Conservation (phyloP, 2,113 vertebrate species). For the Oxygymnocypris stewartii region DNA sequence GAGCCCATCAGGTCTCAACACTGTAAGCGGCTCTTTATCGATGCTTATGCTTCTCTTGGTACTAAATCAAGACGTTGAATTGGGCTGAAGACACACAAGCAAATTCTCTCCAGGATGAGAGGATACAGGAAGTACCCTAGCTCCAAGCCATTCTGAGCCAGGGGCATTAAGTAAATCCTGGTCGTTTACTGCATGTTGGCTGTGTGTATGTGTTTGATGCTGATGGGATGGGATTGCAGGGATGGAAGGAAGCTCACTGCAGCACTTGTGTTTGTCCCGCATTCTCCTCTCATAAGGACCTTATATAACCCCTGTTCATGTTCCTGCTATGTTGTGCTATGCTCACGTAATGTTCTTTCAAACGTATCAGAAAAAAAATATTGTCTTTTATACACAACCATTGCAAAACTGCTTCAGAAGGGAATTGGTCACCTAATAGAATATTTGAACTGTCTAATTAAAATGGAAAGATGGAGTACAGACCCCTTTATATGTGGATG, state of each 20-base stretch:
- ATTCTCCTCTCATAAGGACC: slow-evolving; percentile 13
- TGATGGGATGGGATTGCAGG: slow-evolving; percentile 31
- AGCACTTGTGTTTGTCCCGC: background rate
- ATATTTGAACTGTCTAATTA: background rate
- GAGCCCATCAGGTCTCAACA: slow-evolving; percentile 20
- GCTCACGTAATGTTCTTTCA: background rate
- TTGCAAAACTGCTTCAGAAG: slow-evolving; percentile 5
- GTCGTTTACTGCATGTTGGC: background rate
- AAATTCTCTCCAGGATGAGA: slow-evolving; percentile 37
- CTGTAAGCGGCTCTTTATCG: slow-evolving; percentile 46
- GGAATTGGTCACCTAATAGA: background rate
- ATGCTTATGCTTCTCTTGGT: slow-evolving; percentile 46
- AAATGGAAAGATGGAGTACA: background rate
- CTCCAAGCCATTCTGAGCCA: slow-evolving; percentile 40
- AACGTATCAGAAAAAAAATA: background rate
- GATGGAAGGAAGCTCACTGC: slow-evolving; percentile 29
- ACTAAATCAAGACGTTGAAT: slow-evolving; percentile 55
- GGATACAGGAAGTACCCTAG: slow-evolving; percentile 42
- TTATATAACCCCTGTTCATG: slow-evolving; percentile 27
- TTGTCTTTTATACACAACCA: background rate
- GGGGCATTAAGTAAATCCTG: slow-evolving; percentile 37
- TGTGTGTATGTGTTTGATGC: slow-evolving; percentile 26
- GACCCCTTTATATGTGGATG: background rate
- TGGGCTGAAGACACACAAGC: slow-evolving; percentile 37
- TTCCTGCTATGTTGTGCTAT: background rate